Percentiles rank a stretch among this genome's conserved stretches.
Conservation (phyloP, 2,888 invertebrate species). For the Drosophila kanekoi region DNA sequence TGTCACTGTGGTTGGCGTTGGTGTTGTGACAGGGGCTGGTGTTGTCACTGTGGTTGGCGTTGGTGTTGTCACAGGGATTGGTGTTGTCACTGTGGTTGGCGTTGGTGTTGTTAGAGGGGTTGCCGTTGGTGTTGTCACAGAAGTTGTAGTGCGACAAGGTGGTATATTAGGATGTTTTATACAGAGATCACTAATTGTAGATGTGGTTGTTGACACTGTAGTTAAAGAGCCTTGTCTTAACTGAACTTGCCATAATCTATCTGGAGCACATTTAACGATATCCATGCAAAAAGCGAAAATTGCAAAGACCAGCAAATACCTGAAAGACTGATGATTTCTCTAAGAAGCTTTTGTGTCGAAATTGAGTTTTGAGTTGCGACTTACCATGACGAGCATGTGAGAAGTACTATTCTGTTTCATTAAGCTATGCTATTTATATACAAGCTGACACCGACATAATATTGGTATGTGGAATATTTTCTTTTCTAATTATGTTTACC, state of each 20-base stretch:
- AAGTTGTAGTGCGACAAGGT: not conserved
- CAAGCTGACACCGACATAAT: no score
- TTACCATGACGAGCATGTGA: conserved; percentile 4
- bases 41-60: no score
- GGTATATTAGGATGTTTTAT: not conserved
- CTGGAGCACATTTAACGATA: not conserved
- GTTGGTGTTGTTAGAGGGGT: not conserved
- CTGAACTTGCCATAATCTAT: not conserved
- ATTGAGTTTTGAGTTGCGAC: not conserved
- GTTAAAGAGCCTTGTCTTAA: not conserved
- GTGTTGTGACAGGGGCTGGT: no score
- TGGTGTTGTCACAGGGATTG: not conserved
- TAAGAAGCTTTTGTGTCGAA: not conserved
- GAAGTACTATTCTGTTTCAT: not conserved
- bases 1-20: no score
- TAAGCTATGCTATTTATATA: not conserved
- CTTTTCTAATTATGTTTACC: not conserved
- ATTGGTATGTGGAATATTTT: not conserved
- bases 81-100: not conserved
- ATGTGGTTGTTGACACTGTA: not conserved
- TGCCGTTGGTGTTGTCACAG: not conserved
- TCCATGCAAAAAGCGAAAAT: not conserved
- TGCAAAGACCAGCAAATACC: not conserved
- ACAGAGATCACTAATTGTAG: not conserved
- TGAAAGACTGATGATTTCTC: not conserved